Base-by-base conservation (phyloP, 2,113 vertebrate species). In the Indicator indicator region DNA sequence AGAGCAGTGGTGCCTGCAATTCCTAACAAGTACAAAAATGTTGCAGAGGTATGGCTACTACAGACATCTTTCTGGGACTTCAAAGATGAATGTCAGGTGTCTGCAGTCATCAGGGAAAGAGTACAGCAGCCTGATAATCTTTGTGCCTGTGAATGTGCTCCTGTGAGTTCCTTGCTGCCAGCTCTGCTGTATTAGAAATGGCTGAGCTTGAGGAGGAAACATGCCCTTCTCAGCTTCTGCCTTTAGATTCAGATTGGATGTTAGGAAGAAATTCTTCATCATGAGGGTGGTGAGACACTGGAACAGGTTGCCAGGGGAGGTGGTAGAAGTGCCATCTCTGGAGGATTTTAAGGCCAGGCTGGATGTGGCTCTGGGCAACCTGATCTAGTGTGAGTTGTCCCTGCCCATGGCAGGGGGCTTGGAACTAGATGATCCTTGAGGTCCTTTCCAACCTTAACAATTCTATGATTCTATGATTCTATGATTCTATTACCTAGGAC, bases 401-500 rank as follows among this genome's bases (percentile, higher is more conserved):
- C 36, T 36, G 36, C 36, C 36, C 36, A 36, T 36, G 36, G 36
- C 36, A 36, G 36, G 7, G 36, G 36, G 36, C 36, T 36, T 36
- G 8, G 36, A 36, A 36, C 36, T 36, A 36, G 36, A 36, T 36
- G 36, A 36, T 36, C 36, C 36, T 36, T 36, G 36, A 36, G 36
- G 36, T 36, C 36, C 36, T 36, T 36, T 36, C 36, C 36, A 36
- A 36, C 36, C 36, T 8, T 36, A 36, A 36, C 36, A 36, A 36
- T 36, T 36, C 36, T 36, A 36, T 36, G 36, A 36, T 36, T 36
- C 36, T 36, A 36, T 36, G 36, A 36, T 36, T 36, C 36, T 36
- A 36, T 36, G 36, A 36, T 36, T 36, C 54, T 26, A 38, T 30
- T 13, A 16, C 7, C 8, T 0, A 0, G 63, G 36, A 32, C 23